These are phyloP conservation scores for Actias luna DNA, from an alignment of 2,888 invertebrate species.

Conservation along the genomic window DNA sequence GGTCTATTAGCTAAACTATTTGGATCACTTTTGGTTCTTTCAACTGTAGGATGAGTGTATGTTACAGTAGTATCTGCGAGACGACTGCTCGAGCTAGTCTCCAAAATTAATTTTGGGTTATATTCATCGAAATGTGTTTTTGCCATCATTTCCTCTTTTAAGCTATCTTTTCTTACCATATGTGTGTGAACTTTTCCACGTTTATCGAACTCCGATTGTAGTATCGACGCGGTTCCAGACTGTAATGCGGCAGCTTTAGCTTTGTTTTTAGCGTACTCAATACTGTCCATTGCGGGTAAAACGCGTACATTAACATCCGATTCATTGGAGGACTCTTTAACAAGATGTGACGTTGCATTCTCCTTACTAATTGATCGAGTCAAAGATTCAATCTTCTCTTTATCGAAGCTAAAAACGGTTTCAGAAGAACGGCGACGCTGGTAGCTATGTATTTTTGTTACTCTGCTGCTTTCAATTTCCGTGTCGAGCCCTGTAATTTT, in stretches of 20 bases:
- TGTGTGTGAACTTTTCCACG: conserved; percentile 68
- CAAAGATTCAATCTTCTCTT: conserved; percentile 87
- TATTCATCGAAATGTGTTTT: conserved; percentile 87
- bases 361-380: conserved; percentile 81
- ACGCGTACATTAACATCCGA: conserved; percentile 75
- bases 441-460: conserved; percentile 73
- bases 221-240: conserved; percentile 76
- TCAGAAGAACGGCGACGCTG: conserved; percentile 87
- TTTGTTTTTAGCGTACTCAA: conserved; percentile 80
- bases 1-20: conserved; percentile 88
- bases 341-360: conserved; percentile 59
- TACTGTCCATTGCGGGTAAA: conserved; percentile 78
- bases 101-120: conserved; percentile 84
- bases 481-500: conserved; percentile 76
- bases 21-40: conserved; percentile 93
- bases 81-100: conserved; percentile 78
- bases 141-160: conserved; percentile 84
- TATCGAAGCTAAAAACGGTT: conserved; percentile 88
- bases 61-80: conserved; percentile 76
- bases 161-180: conserved; percentile 75
- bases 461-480: conserved; percentile 72
- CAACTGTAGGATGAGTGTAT: conserved; percentile 87
- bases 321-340: conserved; percentile 77
- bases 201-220: conserved; percentile 84
- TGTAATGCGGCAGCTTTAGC: conserved; percentile 54